phyloP scores from a whole-genome alignment of 2,113 vertebrate genomes.

The Coptodon rendalli region DNA sequence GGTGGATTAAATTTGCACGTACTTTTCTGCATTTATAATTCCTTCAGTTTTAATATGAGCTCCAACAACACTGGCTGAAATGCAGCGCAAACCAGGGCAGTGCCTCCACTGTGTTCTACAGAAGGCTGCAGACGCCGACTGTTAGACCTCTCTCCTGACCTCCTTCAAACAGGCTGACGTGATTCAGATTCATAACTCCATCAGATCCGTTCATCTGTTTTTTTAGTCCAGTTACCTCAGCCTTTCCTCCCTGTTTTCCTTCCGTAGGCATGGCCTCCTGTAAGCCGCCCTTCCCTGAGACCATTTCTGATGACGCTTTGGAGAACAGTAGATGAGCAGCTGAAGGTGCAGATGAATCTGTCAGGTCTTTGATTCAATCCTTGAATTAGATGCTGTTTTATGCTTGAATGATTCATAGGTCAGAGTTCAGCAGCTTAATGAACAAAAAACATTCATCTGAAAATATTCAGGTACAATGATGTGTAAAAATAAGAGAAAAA shows the following conservation, averaged over 20 bases:
- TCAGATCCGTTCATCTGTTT: not conserved
- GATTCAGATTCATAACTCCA: not conserved
- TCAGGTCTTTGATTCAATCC: not conserved
- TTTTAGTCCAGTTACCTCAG: not conserved
- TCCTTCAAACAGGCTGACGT: not conserved
- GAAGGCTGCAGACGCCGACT: fast-evolving
- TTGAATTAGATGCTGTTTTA: not conserved
- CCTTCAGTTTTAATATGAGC: not conserved
- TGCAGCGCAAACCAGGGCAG: fast-evolving
- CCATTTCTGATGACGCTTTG: not conserved
- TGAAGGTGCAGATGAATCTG: fast-evolving
- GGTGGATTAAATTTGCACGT: fast-evolving
- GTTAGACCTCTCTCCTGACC: not conserved
- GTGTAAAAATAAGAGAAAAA: not conserved
- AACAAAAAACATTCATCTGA: not conserved
- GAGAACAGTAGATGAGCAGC: not conserved
- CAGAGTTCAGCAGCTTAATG: not conserved
- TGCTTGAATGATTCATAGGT: not conserved
- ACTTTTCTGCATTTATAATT: not conserved
- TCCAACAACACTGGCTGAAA: not conserved
- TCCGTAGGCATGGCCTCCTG: no score
- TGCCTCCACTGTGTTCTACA: fast-evolving
- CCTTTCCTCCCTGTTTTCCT: no score
- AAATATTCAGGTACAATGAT: not conserved
- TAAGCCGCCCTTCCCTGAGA: not conserved